Evolutionary conservation across 1,140 invertebrate species (phyloP), one percentile per base, ranked within the genome.

Genomic region (Drosophila ananassae): DNA sequence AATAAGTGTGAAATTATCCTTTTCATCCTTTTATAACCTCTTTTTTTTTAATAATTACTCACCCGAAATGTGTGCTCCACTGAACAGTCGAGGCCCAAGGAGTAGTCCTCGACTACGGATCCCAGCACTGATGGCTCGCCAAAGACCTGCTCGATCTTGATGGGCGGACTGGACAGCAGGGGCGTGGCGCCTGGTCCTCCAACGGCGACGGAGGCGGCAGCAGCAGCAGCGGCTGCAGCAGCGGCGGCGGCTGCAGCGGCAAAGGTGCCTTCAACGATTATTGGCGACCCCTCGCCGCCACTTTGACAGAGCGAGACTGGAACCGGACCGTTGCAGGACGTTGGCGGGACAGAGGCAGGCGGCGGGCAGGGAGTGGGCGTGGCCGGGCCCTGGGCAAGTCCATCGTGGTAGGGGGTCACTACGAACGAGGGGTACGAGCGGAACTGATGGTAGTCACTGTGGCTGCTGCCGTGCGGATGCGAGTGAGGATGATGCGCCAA

Each of bases 351-450:
- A 73, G 57, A 59, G 72, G n/a, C 50, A 22, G 73, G 77, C 71
- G 55, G 60, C 55, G 82, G 66, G 41, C 80, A 84, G 61, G 83
- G 83, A 50, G 76, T 74, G 79, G 83, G 63, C 79, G 75, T 64
- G 57, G 74, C 73, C 44, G 74, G 50, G 8, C 63, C 52, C 56
- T 76, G 53, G 30, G 72, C 69, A 82, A 78, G 83, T 56, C 81
- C 72, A 54, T 91, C 90, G 69, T 91, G 90, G 56, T 90, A 91
- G 37, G 90, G 90, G 10, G 90, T 77, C 69, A 91, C 90, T 62
- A 91, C 90, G 56, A 91, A 91, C 50, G 90, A 90, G 17, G 90
- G 90, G 75, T 91, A 91, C 61, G 90, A 91, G 51, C 90, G 90
- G 71, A 89, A 91, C 72, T 91, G 90, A 67, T 85, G 80, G 57